Base-by-base conservation (phyloP, 2,797 vertebrate species). In the Enteromius afrohamiltoni region DNA sequence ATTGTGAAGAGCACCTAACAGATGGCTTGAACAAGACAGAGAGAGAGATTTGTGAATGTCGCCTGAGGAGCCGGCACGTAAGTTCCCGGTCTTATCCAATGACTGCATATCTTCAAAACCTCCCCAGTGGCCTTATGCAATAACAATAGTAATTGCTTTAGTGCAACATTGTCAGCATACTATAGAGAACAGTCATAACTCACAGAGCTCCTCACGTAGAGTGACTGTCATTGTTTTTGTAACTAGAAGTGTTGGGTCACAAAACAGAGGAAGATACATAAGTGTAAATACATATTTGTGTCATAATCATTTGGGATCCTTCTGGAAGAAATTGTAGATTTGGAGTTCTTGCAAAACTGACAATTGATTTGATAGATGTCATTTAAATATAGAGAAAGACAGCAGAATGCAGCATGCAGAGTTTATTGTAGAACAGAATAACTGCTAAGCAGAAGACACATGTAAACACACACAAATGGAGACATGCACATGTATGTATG, bases 231-330 rank as follows among this genome's bases (percentile, higher is more conserved):
- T 60, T 69, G 40, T 83, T 86, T 83, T 76, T 76, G 21, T 80
- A 68, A 68, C 21, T 23, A 76, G 64, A 85, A 67, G 34, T 58
- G 65, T 62, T 77, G 67, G 74, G 17, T 60, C 64, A 45, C 68
- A 76, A 79, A 65, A 79, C 58, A 64, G n/a, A 29, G n/a, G 42
- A 68, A 68, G 34, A 65, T 45, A 58, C 40, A 23, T 77, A 49
- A 82, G 80, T 75, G 62, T 58, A 62, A 70, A 79, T 86, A 83
- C 53, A 83, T 86, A 40, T 83, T 62, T 40, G 51, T 67, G 85
- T 67, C 81, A 80, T 37, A 80, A 75, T 77, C 85, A 58, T 80
- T 53, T 69, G 70, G 64, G 51, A 64, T 83, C 51, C 71, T 86
- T 83, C 49, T 76, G 64, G 77, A 77, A 64, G 64, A n/a, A 68